Percentiles rank a stretch among this genome's conserved stretches.
These are phyloP conservation scores for Redunca redunca DNA, from an alignment of 2,113 vertebrate genomes.

Conservation along the genomic window DNA sequence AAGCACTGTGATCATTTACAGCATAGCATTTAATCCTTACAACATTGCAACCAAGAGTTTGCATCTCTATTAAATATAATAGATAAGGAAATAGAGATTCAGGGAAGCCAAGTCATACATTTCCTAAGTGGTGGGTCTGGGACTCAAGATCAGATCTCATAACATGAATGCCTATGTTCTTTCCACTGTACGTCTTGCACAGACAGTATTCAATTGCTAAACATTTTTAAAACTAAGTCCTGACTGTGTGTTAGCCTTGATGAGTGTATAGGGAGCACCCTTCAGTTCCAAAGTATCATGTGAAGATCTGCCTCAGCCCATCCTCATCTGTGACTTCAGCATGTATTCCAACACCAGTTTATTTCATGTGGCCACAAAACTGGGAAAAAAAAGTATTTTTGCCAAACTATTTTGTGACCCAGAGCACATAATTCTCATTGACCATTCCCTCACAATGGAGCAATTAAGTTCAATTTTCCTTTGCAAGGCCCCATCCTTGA, in stretches of 20 bases:
- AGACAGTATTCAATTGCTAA: neutral
- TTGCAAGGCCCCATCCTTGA: neutral
- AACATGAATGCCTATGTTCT: neutral
- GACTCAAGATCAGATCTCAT: neutral
- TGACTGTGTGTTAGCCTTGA: neutral
- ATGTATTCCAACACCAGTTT: neutral
- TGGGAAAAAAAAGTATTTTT: neutral
- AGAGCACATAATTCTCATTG: constrained; percentile 3
- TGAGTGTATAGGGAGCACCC: neutral
- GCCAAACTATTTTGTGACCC: neutral
- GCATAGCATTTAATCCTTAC: neutral
- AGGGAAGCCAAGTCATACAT: neutral
- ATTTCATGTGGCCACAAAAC: constrained; percentile 1
- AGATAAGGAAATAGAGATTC: neutral
- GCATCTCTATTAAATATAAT: neutral
- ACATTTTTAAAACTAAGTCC: neutral
- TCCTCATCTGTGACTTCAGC: neutral
- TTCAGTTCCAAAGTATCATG: neutral
- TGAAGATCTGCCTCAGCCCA: neutral
- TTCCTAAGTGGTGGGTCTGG: neutral
- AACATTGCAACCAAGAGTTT: neutral
- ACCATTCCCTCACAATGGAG: neutral
- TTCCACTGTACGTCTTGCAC: neutral
- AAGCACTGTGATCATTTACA: neutral
- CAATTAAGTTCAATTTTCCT: neutral